Base-by-base conservation (phyloP, 2,797 vertebrate genomes). In the Remorina albescens region DNA sequence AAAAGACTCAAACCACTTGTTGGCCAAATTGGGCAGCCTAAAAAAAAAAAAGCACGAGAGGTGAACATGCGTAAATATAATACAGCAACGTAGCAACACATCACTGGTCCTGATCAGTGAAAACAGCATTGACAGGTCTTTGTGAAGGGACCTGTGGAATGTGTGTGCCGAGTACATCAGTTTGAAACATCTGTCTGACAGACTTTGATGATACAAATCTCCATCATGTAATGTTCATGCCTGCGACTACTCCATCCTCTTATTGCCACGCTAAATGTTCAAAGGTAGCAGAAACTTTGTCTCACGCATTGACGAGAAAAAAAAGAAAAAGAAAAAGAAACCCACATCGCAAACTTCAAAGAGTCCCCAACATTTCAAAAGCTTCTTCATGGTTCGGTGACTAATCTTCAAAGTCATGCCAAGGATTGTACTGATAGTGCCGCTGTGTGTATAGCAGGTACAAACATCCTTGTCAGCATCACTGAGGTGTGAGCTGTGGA, bases 321-420 rank as follows among this genome's bases (percentile, higher is more conserved):
- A 34, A 42, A 26, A 36, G 18, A 19, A 8, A 36, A 47, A 21
- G 41, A 71, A 62, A 81, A 80, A 59, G 47, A 36, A 47, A 15
- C 23, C 51, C 8, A 51, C 62, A 46, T 54, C 1, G 34, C 53
- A 76, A 88, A 90, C 87, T 89, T 91, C 86, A 91, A 91, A 92
- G 85, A 83, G 78, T 51, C 81, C 61, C 76, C 69, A 82, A 82
- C 80, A 86, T 81, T 88, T 92, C 90, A 88, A 87, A 88, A 82
- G 86, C 84, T 80, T 85, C 86, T 92, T 84, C 82, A 82, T 18
- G 89, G 68, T 78, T 86, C 70, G 41, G 85, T 74, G 83, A 84
- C 84, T 88, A 88, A 89, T 91, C 86, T 92, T 86, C 89, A 91
- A 91, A 91, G 90, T 85, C 80, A 49, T 69, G 87, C 59, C 79